Evolutionary conservation across 2,888 invertebrate genomes (phyloP).

Genomic region (Brenthis ino): DNA sequence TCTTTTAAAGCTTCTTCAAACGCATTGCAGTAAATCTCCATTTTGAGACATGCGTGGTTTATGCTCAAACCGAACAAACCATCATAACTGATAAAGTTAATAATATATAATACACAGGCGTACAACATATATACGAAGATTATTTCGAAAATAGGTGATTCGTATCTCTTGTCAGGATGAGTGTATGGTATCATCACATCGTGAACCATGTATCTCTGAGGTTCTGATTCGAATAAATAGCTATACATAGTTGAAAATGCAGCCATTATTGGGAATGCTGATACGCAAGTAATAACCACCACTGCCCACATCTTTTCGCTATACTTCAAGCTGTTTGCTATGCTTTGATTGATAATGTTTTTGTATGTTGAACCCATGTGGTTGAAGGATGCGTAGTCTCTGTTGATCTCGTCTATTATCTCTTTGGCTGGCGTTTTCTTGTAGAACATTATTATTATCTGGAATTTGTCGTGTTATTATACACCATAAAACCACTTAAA

Average conservation of each 20-base stretch:
- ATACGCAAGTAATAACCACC: constrained; percentile 44
- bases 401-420: constrained; percentile 56
- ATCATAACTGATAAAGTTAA: constrained; percentile 60
- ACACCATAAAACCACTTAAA: constrained; percentile 41
- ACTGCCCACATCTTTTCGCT: constrained; percentile 53
- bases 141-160: constrained; percentile 57
- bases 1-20: constrained; percentile 52
- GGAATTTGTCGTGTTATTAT: constrained; percentile 43
- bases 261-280: constrained; percentile 55
- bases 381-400: constrained; percentile 50
- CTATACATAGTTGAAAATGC: constrained; percentile 47
- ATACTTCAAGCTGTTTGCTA: constrained; percentile 47
- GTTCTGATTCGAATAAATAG: constrained; percentile 44
- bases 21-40: constrained; percentile 53
- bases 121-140: constrained; percentile 52
- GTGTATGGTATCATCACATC: constrained; percentile 53
- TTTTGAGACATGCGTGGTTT: constrained; percentile 64
- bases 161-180: constrained; percentile 48
- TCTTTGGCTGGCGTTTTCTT: constrained; percentile 15
- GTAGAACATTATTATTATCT: constrained; percentile 56
- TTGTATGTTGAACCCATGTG: constrained; percentile 40
- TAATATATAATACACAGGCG: constrained; percentile 45
- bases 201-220: constrained; percentile 57
- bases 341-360: constrained; percentile 35
- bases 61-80: constrained; percentile 57